These are phyloP conservation scores for Petromus typicus DNA, from an alignment of 2,113 vertebrate genomes.

Conservation along the genomic window DNA sequence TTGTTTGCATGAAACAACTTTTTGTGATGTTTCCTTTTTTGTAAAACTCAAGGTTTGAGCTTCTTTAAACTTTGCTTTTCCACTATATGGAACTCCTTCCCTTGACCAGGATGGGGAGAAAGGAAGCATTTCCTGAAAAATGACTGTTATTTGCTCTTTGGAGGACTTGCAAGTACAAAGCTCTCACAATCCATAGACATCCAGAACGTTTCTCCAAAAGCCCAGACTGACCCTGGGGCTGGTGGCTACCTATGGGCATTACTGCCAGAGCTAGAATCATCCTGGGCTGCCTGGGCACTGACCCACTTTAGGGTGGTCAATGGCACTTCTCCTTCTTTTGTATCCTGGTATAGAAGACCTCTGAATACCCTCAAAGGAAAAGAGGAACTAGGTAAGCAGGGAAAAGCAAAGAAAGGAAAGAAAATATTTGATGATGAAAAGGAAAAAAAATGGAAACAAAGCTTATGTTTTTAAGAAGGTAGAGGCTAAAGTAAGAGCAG, in stretches of 20 bases:
- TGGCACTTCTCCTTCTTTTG: not conserved
- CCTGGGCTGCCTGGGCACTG: not conserved
- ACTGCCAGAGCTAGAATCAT: not conserved
- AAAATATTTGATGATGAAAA: too few species aligned
- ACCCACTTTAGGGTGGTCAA: fast-evolving
- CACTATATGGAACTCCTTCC: not conserved
- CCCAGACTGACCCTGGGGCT: not conserved
- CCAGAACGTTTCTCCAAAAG: not conserved
- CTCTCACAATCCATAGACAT: not conserved
- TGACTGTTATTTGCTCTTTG: not conserved
- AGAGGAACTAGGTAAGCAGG: too few species aligned
- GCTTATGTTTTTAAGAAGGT: too few species aligned
- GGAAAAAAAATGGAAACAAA: too few species aligned
- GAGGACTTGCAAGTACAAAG: not conserved
- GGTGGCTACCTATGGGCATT: not conserved
- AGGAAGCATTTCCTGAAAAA: not conserved
- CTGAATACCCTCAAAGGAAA: not conserved
- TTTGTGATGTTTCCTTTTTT: not conserved
- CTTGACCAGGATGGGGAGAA: fast-evolving
- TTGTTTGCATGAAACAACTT: too few species aligned
- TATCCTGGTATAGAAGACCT: not conserved
- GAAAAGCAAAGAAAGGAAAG: too few species aligned
- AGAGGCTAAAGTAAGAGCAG: too few species aligned
- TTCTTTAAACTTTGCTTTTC: not conserved
- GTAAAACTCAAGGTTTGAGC: not conserved